Base-by-base conservation (phyloP, 2,797 vertebrate genomes). In the Botia kubotai region DNA sequence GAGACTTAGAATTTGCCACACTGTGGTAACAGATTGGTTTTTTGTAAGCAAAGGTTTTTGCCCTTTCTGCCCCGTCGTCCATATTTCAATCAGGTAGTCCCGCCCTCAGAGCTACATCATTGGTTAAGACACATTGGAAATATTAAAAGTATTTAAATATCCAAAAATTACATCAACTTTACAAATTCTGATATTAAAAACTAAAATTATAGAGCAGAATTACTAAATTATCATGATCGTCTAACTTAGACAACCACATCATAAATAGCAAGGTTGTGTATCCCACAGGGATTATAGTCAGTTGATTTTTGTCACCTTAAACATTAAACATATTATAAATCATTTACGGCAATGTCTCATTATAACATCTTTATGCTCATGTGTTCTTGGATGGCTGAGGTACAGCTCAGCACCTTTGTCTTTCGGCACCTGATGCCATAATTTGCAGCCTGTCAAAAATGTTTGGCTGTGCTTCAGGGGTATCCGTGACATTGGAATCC, bases 371-470 rank as follows among this genome's bases (percentile, higher is more conserved):
- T 11, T 21, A 39, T 55, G 33, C 19, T 79, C 36, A 43, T 68
- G 43, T 55, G 48, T 79, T 79, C 69, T 55, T 72, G 77, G 69
- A 79, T 46, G 65, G 65, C 17, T 71, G 75, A 77, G 70, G 36
- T 33, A 55, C 39, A 66, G 65, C 55, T 73, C 46, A 73, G 75
- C 73, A 72, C 55, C 72, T 86, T 82, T 83, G 71, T 80, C 75
- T 50, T 72, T 71, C 55, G 26, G 78, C 66, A 76, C 69, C 53
- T 72, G 58, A 79, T 6, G 11, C 78, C 52, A 68, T 85, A 68
- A 85, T 85, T 84, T 84, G 70, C 72, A 65, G 80, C 75, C 75
- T 81, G 68, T 81, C 21, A 46, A 67, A 87, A 83, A 85, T 74
- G 73, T 75, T 86, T 88, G 80, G 82, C 84, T 76, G 39, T 1